Evolutionary conservation across 2,113 vertebrate species (phyloP), one percentile per base, ranked within the genome.

Genomic region (Monopterus albus): DNA sequence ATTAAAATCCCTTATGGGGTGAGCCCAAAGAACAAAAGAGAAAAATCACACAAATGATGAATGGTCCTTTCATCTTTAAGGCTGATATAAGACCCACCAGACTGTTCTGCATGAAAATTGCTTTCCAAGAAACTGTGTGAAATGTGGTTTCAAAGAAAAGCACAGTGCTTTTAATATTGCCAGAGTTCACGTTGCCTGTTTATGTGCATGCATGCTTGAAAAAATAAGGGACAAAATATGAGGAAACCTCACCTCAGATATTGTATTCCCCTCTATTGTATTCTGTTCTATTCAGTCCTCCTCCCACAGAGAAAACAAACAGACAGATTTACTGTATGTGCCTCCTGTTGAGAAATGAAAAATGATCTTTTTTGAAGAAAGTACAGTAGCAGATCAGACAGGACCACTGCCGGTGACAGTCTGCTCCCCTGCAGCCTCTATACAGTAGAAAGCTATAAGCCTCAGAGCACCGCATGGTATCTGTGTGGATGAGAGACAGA

Each of bases 1-100:
- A 92, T 93, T 92, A 88, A 91, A 93, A 92, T 89, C 78, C 63
- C 82, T 90, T 88, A 91, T 87, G 80, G 82, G 73, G 77, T 80
- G 83, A 71, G 64, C 56, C 77, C 72, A 51, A 78, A 80, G 86
- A 88, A 91, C 82, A 91, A 91, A 91, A 87, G 83, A 75, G 70
- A 72, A 89, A n/a, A 91, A 91, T 91, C 87, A 89, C 83, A 83
- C 71, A 60, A 65, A 53, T 92, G 91, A 93, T 90, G 81, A 93
- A 92, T 92, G 85, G 83, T 79, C 79, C 86, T 84, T 83, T 91
- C 79, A 88, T 91, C 78, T 84, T 87, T 82, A 83, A 70, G 80
- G 65, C 85, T 84, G 85, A 87, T 89, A 79, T 74, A 66, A 83
- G 55, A 78, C 57, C 78, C 62, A 82, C 39, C 59, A 49, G 38